Base-by-base conservation (phyloP, 2,797 vertebrate genomes). In the Ctenopoma kingsleyae region DNA sequence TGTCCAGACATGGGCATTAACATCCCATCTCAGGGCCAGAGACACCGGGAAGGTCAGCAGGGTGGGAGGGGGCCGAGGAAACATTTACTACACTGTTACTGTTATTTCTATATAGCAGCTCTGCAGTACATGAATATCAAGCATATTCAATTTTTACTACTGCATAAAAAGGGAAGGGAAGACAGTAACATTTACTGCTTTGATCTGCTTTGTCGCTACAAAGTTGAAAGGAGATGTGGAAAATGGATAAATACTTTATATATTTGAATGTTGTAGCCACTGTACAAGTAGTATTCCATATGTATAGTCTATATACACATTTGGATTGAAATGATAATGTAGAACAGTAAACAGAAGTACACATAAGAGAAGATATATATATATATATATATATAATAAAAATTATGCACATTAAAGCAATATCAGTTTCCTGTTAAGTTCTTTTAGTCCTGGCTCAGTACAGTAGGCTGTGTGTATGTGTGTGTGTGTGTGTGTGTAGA, bases 11-110 rank as follows among this genome's bases (percentile, higher is more conserved):
- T 27, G 13, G 60, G 40, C 86, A 91, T 92, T 89, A 90, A 89
- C 89, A 86, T 91, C 88, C 82, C 82, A 88, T 92, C 85, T 86
- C 80, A 67, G 80, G 78, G 67, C 75, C 80, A 77, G 83, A 91
- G 84, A 89, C 85, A 87, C 58, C 9, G 12, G 80, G 81, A 90
- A 92, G 90, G 89, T 92, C 88, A 89, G 70, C 12, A 3, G 64
- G 76, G 70, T 59, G 57, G 83, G 78, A 73, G 70, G 58, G 44
- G 46, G 67, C 50, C 0, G 47, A 66, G 72, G 78, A 84, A 87
- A 89, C 86, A 89, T 92, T 87, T 84, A 88, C 82, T 83, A 55
- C 81, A 56, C 57, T 55, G 60, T 79, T 83, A 78, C 66, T 60
- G 60, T 76, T 67, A 76, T 80, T 87, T 76, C 78, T 66, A 77